Conservation (phyloP, 2,113 vertebrate species). For the Xenopus borealis region DNA sequence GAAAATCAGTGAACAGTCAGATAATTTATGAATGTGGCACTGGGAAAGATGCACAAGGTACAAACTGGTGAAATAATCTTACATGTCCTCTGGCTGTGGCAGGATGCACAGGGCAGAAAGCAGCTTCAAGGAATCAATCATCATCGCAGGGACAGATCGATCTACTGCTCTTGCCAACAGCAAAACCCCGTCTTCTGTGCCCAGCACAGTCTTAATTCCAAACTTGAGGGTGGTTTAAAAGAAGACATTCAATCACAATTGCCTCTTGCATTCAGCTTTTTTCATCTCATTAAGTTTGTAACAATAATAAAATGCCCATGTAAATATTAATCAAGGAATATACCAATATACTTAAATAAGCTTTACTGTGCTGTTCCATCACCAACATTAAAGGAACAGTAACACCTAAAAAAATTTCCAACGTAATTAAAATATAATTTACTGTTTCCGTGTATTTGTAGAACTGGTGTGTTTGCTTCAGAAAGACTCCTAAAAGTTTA, state of each 20-base stretch:
- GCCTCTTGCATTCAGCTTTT: background rate
- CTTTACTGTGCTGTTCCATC: too few relatives aligned
- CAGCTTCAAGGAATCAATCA: constrained; percentile 83
- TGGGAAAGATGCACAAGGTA: background rate
- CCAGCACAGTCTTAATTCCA: constrained; percentile 84
- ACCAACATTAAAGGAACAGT: too few relatives aligned
- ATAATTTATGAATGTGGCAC: too few relatives aligned
- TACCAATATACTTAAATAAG: too few relatives aligned
- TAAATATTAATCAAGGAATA: too few relatives aligned
- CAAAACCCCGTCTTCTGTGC: constrained; percentile 75
- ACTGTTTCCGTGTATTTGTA: too few relatives aligned
- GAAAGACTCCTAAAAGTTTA: too few relatives aligned
- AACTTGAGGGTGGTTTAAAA: constrained; percentile 59
- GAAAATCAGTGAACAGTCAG: too few relatives aligned
- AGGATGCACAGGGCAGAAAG: constrained; percentile 86
- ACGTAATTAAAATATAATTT: too few relatives aligned
- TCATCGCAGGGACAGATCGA: constrained; percentile 78
- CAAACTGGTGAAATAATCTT: constrained; percentile 48
- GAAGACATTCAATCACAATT: background rate
- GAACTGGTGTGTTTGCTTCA: too few relatives aligned
- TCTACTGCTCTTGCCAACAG: constrained; percentile 81
- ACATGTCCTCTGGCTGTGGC: constrained; percentile 80
- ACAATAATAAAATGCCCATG: background rate
- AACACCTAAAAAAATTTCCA: too few relatives aligned
- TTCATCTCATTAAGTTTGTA: background rate